Evolutionary conservation across 2,888 invertebrate species (phyloP).

Genomic region (Neoaliturus tenellus): DNA sequence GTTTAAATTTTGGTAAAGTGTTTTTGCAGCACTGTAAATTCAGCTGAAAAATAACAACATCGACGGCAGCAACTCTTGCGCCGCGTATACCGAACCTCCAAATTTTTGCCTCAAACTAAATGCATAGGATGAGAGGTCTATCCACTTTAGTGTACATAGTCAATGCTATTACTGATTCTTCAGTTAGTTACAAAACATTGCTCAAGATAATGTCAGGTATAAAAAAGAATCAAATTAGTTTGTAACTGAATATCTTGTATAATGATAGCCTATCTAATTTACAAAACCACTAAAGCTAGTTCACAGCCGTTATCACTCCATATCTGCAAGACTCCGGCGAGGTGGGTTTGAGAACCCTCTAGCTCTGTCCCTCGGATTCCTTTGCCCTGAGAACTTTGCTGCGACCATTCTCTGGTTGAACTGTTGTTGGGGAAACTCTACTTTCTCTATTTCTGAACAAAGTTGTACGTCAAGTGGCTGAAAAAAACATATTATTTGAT

Average conservation of each 20-base stretch:
- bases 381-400: slow-evolving; percentile 1
- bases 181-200: no score
- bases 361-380: not conserved
- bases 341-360: not conserved
- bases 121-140: no score
- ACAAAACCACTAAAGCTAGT: not conserved
- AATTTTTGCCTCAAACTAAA: no score
- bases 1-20: no score
- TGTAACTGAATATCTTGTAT: not conserved
- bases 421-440: not conserved
- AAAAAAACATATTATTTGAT: not conserved
- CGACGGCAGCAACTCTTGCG: no score
- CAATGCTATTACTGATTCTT: no score
- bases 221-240: not conserved
- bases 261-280: not conserved
- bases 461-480: slow-evolving; percentile 27
- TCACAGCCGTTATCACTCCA: not conserved
- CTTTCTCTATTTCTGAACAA: slow-evolving; percentile 43
- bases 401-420: not conserved
- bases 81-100: no score
- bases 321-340: not conserved
- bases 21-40: no score
- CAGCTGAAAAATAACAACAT: no score
- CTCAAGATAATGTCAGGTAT: no score
- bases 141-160: no score